These are phyloP conservation scores for Pteropus rufus DNA, from an alignment of 2,797 vertebrate species.

Conservation along the genomic window DNA sequence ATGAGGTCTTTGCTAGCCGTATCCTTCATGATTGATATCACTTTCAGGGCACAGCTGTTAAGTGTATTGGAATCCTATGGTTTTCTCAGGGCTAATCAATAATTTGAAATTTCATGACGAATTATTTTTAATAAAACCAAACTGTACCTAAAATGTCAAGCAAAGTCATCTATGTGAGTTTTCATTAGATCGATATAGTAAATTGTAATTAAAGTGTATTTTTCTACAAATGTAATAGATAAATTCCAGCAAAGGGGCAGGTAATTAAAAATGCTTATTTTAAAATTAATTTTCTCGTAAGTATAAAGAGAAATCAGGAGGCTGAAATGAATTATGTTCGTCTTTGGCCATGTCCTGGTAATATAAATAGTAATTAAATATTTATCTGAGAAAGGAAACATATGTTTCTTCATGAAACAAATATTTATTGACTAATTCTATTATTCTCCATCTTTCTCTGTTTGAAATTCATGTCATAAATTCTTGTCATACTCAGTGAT, in stretches of 20 bases:
- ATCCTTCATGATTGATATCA: neutral
- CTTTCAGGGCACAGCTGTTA: neutral
- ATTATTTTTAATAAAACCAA: neutral
- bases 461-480: slow-evolving; percentile 1
- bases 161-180: neutral
- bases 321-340: neutral
- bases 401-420: slow-evolving; percentile 43
- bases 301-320: neutral
- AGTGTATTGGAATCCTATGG: neutral
- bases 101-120: neutral
- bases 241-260: neutral
- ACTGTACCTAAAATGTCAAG: neutral
- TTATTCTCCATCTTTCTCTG: neutral
- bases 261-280: slow-evolving; percentile 21
- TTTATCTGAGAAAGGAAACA: neutral
- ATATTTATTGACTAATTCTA: neutral
- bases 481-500: neutral
- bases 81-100: neutral
- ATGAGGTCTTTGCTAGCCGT: neutral
- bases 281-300: neutral
- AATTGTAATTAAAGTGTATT: slow-evolving; percentile 8
- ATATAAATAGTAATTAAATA: slow-evolving; percentile 29
- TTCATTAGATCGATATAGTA: slow-evolving; percentile 21
- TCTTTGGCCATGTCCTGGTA: neutral
- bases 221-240: neutral